Conservation (phyloP, 2,888 invertebrate species). For the Chalcosyrphus nemorum region DNA sequence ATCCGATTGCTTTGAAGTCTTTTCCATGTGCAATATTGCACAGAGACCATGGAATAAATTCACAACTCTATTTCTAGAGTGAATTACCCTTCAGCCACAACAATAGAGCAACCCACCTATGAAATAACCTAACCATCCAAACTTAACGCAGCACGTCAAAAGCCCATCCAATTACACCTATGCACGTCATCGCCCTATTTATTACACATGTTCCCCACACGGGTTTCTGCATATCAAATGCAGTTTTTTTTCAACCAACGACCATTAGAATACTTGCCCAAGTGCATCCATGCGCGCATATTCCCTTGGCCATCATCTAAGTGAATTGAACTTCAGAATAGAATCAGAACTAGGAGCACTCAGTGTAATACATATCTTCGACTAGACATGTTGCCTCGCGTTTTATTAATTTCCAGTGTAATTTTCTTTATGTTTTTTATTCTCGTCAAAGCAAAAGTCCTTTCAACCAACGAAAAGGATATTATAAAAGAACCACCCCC, state of each 20-base stretch:
- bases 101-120: neutral
- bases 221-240: conserved; percentile 3
- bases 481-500: neutral
- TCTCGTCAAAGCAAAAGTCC: neutral
- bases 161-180: conserved; percentile 10
- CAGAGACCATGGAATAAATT: too few species aligned
- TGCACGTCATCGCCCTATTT: conserved; percentile 45
- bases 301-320: conserved; percentile 31
- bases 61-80: neutral
- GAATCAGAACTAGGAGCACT: conserved; percentile 5
- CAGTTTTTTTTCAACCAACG: neutral
- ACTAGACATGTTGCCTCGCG: conserved; percentile 37
- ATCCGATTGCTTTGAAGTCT: too few species aligned
- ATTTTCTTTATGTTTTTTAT: neutral
- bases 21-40: neutral
- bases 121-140: neutral
- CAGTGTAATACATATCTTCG: conserved; percentile 21
- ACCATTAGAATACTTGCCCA: conserved; percentile 47
- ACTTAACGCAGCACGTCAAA: neutral
- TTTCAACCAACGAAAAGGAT: neutral
- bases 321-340: neutral
- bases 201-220: neutral
- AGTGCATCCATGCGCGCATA: conserved; percentile 52
- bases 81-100: neutral
- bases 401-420: neutral